Base-by-base conservation (phyloP, 2,888 invertebrate species). In the Cyclophora punctaria region DNA sequence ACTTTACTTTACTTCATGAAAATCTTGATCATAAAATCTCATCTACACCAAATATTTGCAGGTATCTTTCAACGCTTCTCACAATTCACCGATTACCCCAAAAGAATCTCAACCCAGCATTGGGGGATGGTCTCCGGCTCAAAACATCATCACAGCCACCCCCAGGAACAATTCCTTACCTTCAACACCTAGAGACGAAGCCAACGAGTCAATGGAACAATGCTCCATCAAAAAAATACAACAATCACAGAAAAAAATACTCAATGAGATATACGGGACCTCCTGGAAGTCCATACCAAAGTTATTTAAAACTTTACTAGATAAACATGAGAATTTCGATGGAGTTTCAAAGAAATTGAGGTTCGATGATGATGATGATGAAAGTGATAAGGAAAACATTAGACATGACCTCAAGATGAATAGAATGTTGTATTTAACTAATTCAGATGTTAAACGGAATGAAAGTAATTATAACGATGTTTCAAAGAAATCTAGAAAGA, bases 181-280 rank as follows among this genome's bases (percentile, higher is more conserved):
- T 0, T 77, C 85, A 0, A 81, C 83, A 45, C 83, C 84, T 0
- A 75, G 72, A 63, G 84, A 87, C 47, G 44, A 70, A 47, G 73
- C 75, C 4, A 82, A 85, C n/a, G 80, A 81, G 60, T 87, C 86
- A 0, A 58, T 67, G 35, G 80, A 87, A 60, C 67, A 82, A 48
- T 88, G 88, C 50, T 75, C 86, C 0, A 71, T 85, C 44, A 80
- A 81, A 48, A 82, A 75, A 71, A 81, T 87, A 49, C 74, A 82
- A 43, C 58, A 72, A 34, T 86, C 86, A 0, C 86, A 88, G 46
- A 81, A 78, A 52, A 87, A 86, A 68, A 51, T 87, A 42, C 67
- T 87, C 0, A 88, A 81, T 33, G 89, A 90, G 51, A 63, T 91
- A 2, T 91, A 91, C 35, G 91, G 91, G n/a, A 78, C 84, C 45